Evolutionary conservation across 2,797 vertebrate genomes (phyloP).

Genomic region (Typhlichthys subterraneus): DNA sequence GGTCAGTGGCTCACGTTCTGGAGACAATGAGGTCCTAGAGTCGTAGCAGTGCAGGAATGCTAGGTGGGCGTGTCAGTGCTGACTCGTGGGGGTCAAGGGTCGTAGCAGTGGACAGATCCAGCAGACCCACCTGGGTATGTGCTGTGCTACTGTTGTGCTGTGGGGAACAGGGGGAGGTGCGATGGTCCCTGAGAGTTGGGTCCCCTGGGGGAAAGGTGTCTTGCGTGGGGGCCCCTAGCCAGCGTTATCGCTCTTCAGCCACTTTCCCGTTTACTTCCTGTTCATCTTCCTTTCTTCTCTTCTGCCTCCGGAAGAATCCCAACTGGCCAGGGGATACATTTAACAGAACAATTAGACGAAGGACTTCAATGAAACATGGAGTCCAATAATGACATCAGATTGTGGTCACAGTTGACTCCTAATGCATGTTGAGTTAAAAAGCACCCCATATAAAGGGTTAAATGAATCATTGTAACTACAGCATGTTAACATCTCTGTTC

Average conservation of each 20-base stretch:
- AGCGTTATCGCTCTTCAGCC: slow-evolving; percentile 83
- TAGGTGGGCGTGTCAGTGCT: slow-evolving; percentile 67
- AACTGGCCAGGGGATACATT: slow-evolving; percentile 74
- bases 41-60: slow-evolving; percentile 65
- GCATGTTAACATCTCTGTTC: no score
- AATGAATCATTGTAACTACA: no score
- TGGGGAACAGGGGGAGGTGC: slow-evolving; percentile 44
- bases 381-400: no score
- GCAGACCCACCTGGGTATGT: slow-evolving; percentile 52
- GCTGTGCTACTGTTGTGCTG: slow-evolving; percentile 41
- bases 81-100: slow-evolving; percentile 55
- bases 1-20: slow-evolving; percentile 27
- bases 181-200: slow-evolving; percentile 81
- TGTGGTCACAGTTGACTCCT: no score
- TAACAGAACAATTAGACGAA: slow-evolving; percentile 3
- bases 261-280: slow-evolving; percentile 79
- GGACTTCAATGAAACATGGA: slow-evolving; percentile 3
- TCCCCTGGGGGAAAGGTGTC: slow-evolving; percentile 65
- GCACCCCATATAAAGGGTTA: no score
- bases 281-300: slow-evolving; percentile 74
- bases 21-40: slow-evolving; percentile 37
- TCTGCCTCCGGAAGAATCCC: slow-evolving; percentile 92
- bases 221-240: slow-evolving; percentile 58
- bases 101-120: slow-evolving; percentile 51
- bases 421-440: no score